Percentiles rank a stretch among this genome's conserved stretches.
These are phyloP conservation scores for Boloria selene DNA, from an alignment of 2,888 invertebrate genomes.

Conservation along the genomic window DNA sequence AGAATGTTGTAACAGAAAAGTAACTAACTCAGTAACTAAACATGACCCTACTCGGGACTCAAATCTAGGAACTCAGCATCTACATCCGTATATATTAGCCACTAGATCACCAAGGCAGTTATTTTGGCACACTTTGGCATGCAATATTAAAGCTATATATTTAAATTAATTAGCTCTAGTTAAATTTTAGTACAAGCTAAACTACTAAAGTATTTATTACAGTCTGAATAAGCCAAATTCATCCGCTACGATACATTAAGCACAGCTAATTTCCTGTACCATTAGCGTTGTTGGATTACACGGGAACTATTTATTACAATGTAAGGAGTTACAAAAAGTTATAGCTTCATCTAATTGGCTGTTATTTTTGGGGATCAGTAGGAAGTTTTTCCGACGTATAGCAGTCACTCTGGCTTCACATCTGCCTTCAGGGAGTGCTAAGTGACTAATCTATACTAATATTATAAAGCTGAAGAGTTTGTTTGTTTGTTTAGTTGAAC, in stretches of 20 bases:
- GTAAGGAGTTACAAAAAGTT: constrained; percentile 38
- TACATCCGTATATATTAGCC: no score
- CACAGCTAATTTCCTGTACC: constrained; percentile 38
- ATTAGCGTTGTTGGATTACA: constrained; percentile 40
- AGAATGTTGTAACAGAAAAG: no score
- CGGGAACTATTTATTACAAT: constrained; percentile 36
- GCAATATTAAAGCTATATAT: constrained; percentile 1
- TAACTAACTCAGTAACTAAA: no score
- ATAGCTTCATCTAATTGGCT: constrained; percentile 32
- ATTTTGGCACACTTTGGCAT: no score
- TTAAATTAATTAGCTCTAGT: constrained; percentile 24
- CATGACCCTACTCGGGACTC: no score
- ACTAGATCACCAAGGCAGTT: no score
- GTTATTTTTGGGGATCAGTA: constrained; percentile 15
- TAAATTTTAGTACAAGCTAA: constrained; percentile 29
- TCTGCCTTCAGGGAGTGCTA: neutral
- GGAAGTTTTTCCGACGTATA: neutral
- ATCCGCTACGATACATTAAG: constrained; percentile 38
- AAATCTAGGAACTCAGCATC: no score
- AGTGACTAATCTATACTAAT: no score
- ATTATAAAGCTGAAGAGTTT: no score
- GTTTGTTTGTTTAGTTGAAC: no score
- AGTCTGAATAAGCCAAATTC: constrained; percentile 34
- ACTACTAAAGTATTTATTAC: constrained; percentile 39
- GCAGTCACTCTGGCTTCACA: neutral